Conservation (phyloP, 2,888 invertebrate species). For the Hirtodrosophila confusa region DNA sequence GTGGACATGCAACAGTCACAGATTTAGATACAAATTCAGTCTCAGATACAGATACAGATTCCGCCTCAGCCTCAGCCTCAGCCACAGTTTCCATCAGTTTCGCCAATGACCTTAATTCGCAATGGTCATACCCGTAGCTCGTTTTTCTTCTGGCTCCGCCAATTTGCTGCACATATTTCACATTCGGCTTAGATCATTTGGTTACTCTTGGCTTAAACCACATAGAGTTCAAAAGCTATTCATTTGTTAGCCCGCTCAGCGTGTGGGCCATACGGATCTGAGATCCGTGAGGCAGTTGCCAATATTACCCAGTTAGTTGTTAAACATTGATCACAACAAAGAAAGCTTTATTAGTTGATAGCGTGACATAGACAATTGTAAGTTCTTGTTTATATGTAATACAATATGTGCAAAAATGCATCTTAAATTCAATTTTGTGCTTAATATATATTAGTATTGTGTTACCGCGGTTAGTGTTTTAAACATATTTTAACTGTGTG, state of each 20-base stretch:
- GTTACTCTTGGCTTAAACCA: background rate
- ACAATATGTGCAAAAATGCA: conserved; percentile 17
- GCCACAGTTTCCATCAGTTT: conserved; percentile 19
- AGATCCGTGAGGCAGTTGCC: conserved; percentile 7
- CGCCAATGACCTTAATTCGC: conserved; percentile 76
- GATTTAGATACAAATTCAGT: conserved; percentile 15
- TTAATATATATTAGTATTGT: conserved; percentile 23
- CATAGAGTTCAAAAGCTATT: conserved; percentile 38
- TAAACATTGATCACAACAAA: conserved; percentile 46
- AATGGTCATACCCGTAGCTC: conserved; percentile 49
- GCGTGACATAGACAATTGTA: conserved; percentile 14
- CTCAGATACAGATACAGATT: conserved; percentile 3
- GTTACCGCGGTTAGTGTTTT: conserved; percentile 22
- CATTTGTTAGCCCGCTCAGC: conserved; percentile 49
- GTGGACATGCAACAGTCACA: conserved; percentile 27
- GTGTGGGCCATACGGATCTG: conserved; percentile 29
- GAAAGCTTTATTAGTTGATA: conserved; percentile 66
- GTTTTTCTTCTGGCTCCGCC: conserved; percentile 71
- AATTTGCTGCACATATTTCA: conserved; percentile 69
- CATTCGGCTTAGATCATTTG: conserved; percentile 40
- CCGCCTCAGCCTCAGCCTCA: conserved; percentile 9
- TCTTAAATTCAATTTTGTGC: conserved; percentile 30
- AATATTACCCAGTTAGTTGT: conserved; percentile 1
- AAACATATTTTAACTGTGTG: conserved; percentile 50
- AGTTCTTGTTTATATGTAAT: conserved; percentile 12